These are phyloP conservation scores for Lepilemur ruficaudatus DNA, from an alignment of 2,797 vertebrate genomes.

Conservation along the genomic window DNA sequence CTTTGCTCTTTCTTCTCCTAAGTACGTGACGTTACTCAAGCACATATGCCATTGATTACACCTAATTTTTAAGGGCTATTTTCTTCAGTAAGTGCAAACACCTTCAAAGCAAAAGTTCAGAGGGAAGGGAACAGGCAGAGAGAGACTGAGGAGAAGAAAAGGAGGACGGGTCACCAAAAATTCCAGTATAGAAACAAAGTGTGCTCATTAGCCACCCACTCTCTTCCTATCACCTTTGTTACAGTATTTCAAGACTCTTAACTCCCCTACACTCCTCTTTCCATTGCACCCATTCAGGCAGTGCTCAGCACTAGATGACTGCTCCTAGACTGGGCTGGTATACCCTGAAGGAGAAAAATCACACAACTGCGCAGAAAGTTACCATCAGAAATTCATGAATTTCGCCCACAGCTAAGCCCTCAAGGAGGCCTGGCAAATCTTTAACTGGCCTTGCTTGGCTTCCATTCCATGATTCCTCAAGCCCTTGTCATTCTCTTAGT, in stretches of 20 bases:
- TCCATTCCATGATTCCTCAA: neutral
- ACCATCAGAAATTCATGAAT: neutral
- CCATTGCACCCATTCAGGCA: neutral
- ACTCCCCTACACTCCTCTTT: neutral
- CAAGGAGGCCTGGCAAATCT: neutral
- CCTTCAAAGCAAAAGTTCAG: constrained; percentile 10
- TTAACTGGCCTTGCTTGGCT: neutral
- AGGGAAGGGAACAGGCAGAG: neutral
- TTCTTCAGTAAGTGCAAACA: neutral
- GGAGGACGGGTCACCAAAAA: neutral
- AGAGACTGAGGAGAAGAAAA: neutral
- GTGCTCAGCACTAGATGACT: neutral
- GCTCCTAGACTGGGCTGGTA: neutral
- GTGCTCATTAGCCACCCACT: neutral
- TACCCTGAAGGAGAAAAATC: neutral
- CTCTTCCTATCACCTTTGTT: neutral
- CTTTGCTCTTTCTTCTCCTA: neutral
- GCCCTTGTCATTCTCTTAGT: neutral
- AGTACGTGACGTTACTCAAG: neutral
- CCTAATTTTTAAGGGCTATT: neutral
- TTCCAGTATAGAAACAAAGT: neutral
- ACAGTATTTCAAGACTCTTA: neutral
- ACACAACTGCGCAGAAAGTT: neutral
- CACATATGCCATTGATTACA: neutral
- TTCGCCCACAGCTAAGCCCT: neutral